Conservation (phyloP, 2,113 vertebrate species). For the Todiramphus chloris region DNA sequence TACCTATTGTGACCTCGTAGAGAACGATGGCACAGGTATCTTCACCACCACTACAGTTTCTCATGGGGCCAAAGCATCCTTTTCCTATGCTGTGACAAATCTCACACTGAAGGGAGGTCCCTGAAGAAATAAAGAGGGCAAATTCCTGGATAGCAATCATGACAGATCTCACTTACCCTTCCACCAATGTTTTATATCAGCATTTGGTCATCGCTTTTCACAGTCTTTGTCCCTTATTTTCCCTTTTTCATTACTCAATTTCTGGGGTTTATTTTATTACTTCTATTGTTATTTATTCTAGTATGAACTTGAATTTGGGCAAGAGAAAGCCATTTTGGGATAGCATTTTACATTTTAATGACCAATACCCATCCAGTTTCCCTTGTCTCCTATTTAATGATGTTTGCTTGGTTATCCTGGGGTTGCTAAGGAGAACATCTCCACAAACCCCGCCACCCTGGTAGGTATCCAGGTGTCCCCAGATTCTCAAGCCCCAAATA, state of each 20-base stretch:
- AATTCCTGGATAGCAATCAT: not conserved
- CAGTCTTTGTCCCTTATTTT: not conserved
- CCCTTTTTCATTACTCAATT: not conserved
- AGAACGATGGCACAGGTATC: constrained; percentile 29
- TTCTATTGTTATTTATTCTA: not conserved
- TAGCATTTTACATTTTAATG: not conserved
- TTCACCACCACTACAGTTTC: constrained; percentile 8
- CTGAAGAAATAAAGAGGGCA: not conserved
- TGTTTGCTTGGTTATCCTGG: not conserved
- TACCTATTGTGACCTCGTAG: not conserved
- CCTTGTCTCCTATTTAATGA: not conserved
- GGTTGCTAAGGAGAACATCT: not conserved
- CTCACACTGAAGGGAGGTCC: constrained; percentile 22
- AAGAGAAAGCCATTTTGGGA: not conserved
- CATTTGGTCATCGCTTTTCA: not conserved
- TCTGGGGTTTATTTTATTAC: not conserved
- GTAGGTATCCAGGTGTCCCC: not conserved
- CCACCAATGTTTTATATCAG: not conserved
- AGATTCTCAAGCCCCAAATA: not conserved
- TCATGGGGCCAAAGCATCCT: constrained; percentile 19
- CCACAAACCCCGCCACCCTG: not conserved
- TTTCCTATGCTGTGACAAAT: constrained; percentile 26
- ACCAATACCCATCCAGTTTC: not conserved
- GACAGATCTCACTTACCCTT: not conserved
- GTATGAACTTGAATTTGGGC: not conserved